Evolutionary conservation across 2,797 vertebrate genomes (phyloP).

Genomic region (Semotilus atromaculatus): DNA sequence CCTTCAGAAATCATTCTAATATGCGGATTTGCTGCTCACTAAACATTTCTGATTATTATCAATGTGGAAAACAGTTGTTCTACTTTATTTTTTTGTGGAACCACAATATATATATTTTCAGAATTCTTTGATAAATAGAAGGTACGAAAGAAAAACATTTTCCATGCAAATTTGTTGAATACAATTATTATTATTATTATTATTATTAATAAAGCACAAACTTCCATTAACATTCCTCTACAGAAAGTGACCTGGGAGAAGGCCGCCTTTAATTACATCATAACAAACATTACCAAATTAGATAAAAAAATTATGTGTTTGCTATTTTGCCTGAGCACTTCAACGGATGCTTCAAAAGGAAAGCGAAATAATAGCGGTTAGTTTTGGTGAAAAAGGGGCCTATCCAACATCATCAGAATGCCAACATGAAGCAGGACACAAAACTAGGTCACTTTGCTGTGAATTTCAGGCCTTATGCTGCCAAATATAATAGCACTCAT

Average conservation of each 20-base stretch:
- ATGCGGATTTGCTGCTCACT: too few relatives aligned
- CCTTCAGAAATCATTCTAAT: neutral
- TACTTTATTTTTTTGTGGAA: neutral
- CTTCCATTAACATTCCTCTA: too few relatives aligned
- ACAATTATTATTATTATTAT: neutral
- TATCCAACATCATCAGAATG: neutral
- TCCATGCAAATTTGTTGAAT: neutral
- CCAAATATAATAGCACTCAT: slow-evolving; percentile 43
- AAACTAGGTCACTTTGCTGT: slow-evolving; percentile 43
- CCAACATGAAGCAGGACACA: slow-evolving; percentile 30
- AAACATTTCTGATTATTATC: neutral
- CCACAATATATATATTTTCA: too few relatives aligned
- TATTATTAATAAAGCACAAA: too few relatives aligned
- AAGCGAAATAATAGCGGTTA: slow-evolving; percentile 15
- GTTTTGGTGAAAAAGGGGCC: slow-evolving; percentile 6
- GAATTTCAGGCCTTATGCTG: slow-evolving; percentile 26
- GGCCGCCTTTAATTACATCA: neutral
- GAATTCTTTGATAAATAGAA: neutral
- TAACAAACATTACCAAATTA: neutral
- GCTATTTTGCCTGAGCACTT: neutral
- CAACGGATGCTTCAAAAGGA: neutral
- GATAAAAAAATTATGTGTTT: neutral
- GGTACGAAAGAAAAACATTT: neutral
- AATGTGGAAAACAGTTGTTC: neutral
- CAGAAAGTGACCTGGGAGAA: neutral